Evolutionary conservation across 1,140 invertebrate genomes (phyloP).

Genomic region (Drosophila ogumai): DNA sequence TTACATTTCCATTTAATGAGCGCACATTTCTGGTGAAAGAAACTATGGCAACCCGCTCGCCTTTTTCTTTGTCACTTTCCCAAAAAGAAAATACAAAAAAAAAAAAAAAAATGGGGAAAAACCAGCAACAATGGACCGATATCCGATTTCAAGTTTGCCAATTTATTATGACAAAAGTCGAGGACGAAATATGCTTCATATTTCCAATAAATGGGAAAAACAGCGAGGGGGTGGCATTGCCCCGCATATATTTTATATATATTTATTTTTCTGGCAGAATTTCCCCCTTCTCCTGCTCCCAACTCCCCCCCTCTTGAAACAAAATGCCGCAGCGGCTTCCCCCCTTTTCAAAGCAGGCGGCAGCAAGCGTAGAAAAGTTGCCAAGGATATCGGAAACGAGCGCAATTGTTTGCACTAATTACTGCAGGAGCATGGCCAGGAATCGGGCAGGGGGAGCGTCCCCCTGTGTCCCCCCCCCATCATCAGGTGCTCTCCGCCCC

Average conservation of each 20-base stretch:
- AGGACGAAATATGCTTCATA: constrained; percentile 50
- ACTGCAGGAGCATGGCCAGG: constrained; percentile 43
- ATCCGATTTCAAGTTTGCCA: constrained; percentile 71
- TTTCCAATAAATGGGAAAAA: constrained; percentile 34
- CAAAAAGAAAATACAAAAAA: neutral
- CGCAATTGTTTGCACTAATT: constrained; percentile 82
- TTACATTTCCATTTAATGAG: constrained; percentile 63
- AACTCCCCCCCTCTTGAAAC: constrained; percentile 43
- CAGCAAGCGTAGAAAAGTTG: constrained; percentile 21
- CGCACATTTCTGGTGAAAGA: constrained; percentile 39
- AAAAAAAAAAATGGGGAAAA: neutral
- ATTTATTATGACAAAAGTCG: constrained; percentile 55
- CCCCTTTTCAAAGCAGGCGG: constrained; percentile 2
- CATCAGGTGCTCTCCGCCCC: constrained; percentile 10
- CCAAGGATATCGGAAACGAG: constrained; percentile 66
- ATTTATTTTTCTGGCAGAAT: constrained; percentile 19
- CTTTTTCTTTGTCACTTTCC: constrained; percentile 42
- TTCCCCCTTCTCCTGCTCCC: neutral
- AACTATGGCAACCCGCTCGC: constrained; percentile 57
- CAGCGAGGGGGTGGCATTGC: neutral
- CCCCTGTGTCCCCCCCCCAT: neutral
- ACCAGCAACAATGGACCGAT: constrained; percentile 43
- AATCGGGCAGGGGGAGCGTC: neutral
- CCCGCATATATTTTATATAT: neutral
- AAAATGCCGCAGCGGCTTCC: constrained; percentile 54